Evolutionary conservation across 1,140 invertebrate genomes (phyloP), one percentile per base, ranked within the genome.

Genomic region (Steinernema khuongi): DNA sequence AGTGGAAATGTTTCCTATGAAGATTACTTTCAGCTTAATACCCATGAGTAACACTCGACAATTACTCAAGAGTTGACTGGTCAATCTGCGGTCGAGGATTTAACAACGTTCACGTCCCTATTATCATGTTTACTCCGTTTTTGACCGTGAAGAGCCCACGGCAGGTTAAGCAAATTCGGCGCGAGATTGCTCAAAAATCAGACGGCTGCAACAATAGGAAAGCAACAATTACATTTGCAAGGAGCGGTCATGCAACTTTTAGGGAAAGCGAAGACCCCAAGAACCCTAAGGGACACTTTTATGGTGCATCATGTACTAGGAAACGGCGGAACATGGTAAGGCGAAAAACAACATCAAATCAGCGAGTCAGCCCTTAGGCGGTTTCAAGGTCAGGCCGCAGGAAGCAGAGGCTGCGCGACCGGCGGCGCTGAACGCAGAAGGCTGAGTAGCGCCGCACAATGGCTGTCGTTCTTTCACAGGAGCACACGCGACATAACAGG

Each of bases 281-380:
- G n/a, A n/a, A 41, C 7, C 36, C 36, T 41, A n/a, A 41, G 36
- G 36, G 36, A 41, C 7, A 41, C 7, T 41, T 7, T 41, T 41
- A 41, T 41, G 36, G 36, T 41, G 7, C 7, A 41, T 7, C 36
- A 14, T 60, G 50, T 60, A 60, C 50, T 60, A 22, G 26, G 14
- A 14, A 7, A 22, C 50, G 50, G 19, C 50, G 4, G 50, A 60
- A 60, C 50, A 60, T 60, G 50, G 50, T 60, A 60, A 60, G 7
- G 36, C 36, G 50, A 60, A 60, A 14, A 60, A 60, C 50, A 60
- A 60, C 50, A 60, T 26, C 11, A 60, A 60, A 60, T 60, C 50
- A 60, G 4, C 50, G 50, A 60, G 50, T 60, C 50, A 60, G 50
- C 50, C 50, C 50, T 60, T 60, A 60, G 50, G 50, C 50, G 50